Evolutionary conservation across 2,797 vertebrate genomes (phyloP).

Genomic region (Diglossa cyanea): DNA sequence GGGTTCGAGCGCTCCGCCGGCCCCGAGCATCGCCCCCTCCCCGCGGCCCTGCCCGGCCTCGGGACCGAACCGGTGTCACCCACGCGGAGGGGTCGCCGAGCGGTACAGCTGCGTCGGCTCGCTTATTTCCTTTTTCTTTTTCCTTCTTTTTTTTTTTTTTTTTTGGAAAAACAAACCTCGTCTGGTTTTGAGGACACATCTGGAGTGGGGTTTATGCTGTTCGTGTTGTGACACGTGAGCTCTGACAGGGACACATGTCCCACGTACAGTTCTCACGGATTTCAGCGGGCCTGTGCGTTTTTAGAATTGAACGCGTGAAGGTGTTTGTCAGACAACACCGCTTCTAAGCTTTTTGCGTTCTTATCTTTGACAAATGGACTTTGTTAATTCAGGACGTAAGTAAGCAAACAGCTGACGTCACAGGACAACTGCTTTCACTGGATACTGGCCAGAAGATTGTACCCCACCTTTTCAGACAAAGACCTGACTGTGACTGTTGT

Average conservation of each 20-base stretch:
- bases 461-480: slow-evolving; percentile 29
- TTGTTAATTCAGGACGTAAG: neutral
- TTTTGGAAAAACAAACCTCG: fast-evolving
- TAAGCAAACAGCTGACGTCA: neutral
- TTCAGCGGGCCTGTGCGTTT: neutral
- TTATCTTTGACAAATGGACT: neutral
- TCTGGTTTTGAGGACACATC: neutral
- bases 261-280: neutral
- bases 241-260: neutral
- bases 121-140: fast-evolving
- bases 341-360: neutral
- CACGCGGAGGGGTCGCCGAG: neutral
- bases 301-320: fast-evolving
- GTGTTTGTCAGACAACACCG: neutral
- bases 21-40: neutral
- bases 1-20: too few species aligned
- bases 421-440: neutral
- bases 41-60: neutral
- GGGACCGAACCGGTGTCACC: neutral
- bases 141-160: fast-evolving
- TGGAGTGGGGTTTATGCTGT: neutral
- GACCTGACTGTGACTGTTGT: neutral
- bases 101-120: too few species aligned
- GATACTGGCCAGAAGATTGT: neutral
- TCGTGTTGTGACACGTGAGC: neutral